Percentiles rank a stretch among this genome's conserved stretches.
phyloP scores from a whole-genome alignment of 92 coral and sea anemone species.

The Parazoanthus darwini region DNA sequence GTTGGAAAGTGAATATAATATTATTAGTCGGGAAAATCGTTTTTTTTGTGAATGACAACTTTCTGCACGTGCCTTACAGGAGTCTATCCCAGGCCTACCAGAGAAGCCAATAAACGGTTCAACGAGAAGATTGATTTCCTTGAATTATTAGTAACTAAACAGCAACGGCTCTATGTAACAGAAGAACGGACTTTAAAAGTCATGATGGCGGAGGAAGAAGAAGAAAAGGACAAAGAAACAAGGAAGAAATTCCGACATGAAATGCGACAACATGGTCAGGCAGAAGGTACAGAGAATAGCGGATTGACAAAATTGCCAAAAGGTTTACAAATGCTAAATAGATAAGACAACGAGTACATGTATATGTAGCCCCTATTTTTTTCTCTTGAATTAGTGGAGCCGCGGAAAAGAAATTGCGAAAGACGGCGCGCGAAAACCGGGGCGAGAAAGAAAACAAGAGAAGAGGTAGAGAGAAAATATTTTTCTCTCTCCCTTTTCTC shows the following conservation, averaged over 20 bases:
- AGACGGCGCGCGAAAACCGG: too few relatives aligned
- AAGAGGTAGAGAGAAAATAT: too few relatives aligned
- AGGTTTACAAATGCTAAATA: too few relatives aligned
- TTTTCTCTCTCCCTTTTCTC: too few relatives aligned
- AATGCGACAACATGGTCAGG: constrained; percentile 65
- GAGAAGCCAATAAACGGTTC: constrained; percentile 69
- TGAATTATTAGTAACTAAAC: constrained; percentile 65
- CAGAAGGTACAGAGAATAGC: constrained; percentile 2
- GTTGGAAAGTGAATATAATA: too few relatives aligned
- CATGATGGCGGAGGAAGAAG: constrained; percentile 96
- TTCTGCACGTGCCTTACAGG: constrained; percentile 49
- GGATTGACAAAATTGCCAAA: too few relatives aligned
- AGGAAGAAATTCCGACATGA: constrained; percentile 67
- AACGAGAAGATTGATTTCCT: constrained; percentile 55
- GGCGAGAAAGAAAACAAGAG: too few relatives aligned
- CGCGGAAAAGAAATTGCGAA: too few relatives aligned
- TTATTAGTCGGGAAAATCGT: background rate
- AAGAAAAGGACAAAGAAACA: constrained; percentile 79
- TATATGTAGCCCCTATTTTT: too few relatives aligned
- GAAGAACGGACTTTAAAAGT: constrained; percentile 91
- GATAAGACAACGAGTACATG: too few relatives aligned
- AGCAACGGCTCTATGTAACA: constrained; percentile 71
- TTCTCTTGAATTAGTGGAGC: too few relatives aligned
- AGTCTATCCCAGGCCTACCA: constrained; percentile 75
- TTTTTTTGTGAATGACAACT: background rate